Evolutionary conservation across 2,797 vertebrate species (phyloP), one percentile per base, ranked within the genome.

Genomic region (Enteromius trimaculatus): DNA sequence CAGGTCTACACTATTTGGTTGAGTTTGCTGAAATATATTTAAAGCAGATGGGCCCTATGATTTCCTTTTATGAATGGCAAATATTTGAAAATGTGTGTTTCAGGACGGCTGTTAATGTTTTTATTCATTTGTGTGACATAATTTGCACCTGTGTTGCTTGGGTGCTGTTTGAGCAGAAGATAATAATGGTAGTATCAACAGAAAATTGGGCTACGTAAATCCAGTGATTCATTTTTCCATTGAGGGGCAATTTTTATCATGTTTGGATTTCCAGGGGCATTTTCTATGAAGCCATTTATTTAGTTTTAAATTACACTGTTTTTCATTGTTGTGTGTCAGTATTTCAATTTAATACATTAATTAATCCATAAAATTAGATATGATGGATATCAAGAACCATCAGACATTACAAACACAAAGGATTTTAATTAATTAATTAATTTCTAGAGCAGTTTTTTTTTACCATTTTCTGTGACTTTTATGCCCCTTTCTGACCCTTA

Each of bases 11-110:
- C n/a, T 47, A 10, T 39, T 44, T 34, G 14, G n/a, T 68, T 17
- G 29, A 53, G 76, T 47, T 64, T 77, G 53, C 42, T 26, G 8
- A 77, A 19, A 4, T 26, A 4, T 60, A 17, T 42, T 77, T 1
- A 77, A 60, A 60, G 26, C 17, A 47, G 58, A 17, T 62, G 11
- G 10, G 42, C 42, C 10, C 10, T 13, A 17, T 44, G 55, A 29
- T 77, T 64, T 31, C 1, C 21, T 62, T 44, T 44, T 62, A 29
- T 26, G 34, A 60, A 62, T 9, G 13, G 17, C 37, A 29, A 7
- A 53, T 19, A 58, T 16, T 42, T 70, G 49, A 69, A 53, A 68
- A 69, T 39, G 78, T 69, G 39, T 79, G 65, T 42, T 53, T 70
- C n/a, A 42, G 65, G 16, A 29, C 0, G 26, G 65, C 16, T 55